phyloP scores from a whole-genome alignment of 2,113 vertebrate genomes.

The Passer montanus region DNA sequence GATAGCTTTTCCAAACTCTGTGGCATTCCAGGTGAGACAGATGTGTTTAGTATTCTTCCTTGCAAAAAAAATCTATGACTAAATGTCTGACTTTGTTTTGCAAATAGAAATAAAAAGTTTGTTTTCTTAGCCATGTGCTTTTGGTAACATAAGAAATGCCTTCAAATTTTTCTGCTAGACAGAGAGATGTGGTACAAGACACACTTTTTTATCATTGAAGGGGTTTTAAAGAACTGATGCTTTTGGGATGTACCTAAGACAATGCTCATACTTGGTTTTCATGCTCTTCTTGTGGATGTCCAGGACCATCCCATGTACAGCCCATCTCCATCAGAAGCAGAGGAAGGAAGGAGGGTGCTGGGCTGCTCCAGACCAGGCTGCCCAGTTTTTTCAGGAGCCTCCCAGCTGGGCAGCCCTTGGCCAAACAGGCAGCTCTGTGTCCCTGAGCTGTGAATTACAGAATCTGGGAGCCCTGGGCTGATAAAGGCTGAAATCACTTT shows the following conservation, averaged over 20 bases:
- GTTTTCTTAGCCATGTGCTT: not conserved
- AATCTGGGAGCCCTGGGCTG: not conserved
- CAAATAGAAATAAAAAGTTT: not conserved
- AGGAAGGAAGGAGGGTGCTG: not conserved
- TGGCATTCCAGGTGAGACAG: not conserved
- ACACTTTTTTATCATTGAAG: not conserved
- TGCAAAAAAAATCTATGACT: not conserved
- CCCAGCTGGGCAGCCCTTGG: not conserved
- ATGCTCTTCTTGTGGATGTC: not conserved
- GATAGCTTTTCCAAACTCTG: not conserved
- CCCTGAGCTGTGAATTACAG: slow-evolving; percentile 28
- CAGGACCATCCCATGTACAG: not conserved
- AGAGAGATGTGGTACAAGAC: not conserved
- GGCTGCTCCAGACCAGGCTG: not conserved
- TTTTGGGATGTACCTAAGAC: not conserved
- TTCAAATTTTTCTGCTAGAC: not conserved
- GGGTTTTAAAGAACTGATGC: not conserved
- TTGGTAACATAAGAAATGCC: not conserved
- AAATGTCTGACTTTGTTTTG: not conserved
- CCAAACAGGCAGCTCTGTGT: not conserved
- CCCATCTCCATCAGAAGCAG: not conserved
- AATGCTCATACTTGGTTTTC: not conserved
- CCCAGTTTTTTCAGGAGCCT: not conserved
- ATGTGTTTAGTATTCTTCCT: not conserved
- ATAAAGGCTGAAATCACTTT: not conserved